Evolutionary conservation across 2,113 vertebrate species (phyloP).

Genomic region (Bettongia penicillata): DNA sequence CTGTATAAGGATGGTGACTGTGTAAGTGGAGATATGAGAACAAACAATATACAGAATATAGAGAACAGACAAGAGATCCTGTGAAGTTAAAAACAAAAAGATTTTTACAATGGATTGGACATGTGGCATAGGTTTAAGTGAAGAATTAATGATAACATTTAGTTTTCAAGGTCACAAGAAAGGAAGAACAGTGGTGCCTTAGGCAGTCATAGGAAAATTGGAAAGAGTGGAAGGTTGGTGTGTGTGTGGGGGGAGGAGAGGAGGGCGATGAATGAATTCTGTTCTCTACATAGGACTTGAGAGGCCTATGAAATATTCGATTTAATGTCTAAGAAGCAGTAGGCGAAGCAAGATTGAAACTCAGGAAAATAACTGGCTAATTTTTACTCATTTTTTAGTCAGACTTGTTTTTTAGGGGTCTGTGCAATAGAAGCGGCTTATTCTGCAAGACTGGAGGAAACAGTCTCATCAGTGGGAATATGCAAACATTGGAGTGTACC

Average conservation of each 20-base stretch:
- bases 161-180: not conserved
- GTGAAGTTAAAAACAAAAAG: not conserved
- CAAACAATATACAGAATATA: not conserved
- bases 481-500: not conserved
- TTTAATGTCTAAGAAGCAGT: not conserved
- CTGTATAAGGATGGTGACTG: not conserved
- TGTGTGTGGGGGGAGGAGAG: no score
- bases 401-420: not conserved
- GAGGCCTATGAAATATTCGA: not conserved
- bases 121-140: not conserved
- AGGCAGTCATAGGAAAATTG: not conserved
- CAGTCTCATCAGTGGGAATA: not conserved
- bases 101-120: not conserved
- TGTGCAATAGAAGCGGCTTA: not conserved
- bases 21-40: not conserved
- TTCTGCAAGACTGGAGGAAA: not conserved
- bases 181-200: not conserved
- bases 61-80: not conserved
- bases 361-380: not conserved
- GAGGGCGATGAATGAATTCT: not conserved
- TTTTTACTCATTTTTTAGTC: not conserved
- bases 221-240: not conserved
- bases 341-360: not conserved
- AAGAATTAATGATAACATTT: not conserved
- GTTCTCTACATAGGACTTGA: not conserved